These are phyloP conservation scores for Tetramorium alpestre DNA, from an alignment of 1,140 invertebrate genomes.

Conservation along the genomic window DNA sequence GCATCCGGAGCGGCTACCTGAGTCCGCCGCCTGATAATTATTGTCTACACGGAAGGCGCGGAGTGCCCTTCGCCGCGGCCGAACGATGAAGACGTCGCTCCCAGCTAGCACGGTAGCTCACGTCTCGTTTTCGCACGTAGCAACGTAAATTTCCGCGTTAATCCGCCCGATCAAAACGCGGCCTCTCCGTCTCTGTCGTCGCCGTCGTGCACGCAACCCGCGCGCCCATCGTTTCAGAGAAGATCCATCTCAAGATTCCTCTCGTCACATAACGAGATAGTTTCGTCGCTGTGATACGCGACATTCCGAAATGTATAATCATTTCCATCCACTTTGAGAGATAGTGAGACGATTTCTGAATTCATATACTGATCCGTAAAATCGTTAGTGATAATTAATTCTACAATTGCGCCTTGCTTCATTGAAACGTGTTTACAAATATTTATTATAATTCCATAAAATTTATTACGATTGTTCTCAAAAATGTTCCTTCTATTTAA, in stretches of 20 bases:
- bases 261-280: conserved; percentile 42
- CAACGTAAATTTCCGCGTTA: conserved; percentile 66
- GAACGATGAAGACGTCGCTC: conserved; percentile 68
- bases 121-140: conserved; percentile 36
- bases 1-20: conserved; percentile 68
- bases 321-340: neutral
- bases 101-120: neutral
- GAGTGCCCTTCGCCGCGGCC: conserved; percentile 1
- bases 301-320: conserved; percentile 13
- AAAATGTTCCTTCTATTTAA: neutral
- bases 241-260: conserved; percentile 51
- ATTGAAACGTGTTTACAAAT: neutral
- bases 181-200: neutral
- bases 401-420: no score
- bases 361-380: neutral
- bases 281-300: conserved; percentile 24
- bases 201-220: conserved; percentile 37
- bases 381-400: neutral
- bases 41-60: conserved; percentile 63
- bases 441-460: no score
- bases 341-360: neutral
- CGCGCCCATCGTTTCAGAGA: conserved; percentile 22
- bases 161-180: conserved; percentile 61
- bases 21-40: conserved; percentile 72
- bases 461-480: neutral